phyloP scores from a whole-genome alignment of 2,113 vertebrate genomes.

The Petroica traversi region DNA sequence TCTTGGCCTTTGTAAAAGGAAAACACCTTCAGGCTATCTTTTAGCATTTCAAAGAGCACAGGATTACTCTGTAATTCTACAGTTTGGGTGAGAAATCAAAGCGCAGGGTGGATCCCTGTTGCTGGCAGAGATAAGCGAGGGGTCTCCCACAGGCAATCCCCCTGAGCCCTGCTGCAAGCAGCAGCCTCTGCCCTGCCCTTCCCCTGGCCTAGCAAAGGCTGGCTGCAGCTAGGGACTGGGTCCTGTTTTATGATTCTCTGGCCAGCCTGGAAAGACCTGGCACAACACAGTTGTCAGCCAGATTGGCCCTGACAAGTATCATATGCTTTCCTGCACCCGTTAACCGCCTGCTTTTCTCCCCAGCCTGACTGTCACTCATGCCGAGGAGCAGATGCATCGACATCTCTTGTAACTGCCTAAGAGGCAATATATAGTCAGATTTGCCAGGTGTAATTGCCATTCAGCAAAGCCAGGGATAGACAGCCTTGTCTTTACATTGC shows the following conservation, averaged over 20 bases:
- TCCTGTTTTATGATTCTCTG: neutral
- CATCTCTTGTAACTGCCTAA: neutral
- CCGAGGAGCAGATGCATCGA: neutral
- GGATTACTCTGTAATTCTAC: neutral
- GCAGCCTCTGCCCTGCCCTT: neutral
- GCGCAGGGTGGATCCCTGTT: neutral
- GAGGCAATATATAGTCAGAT: neutral
- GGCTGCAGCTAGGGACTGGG: neutral
- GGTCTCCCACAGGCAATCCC: fast-evolving
- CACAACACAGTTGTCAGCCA: constrained; percentile 6
- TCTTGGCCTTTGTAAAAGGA: neutral
- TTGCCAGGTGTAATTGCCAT: constrained; percentile 2
- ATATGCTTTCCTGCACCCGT: constrained; percentile 1
- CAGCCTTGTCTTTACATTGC: neutral
- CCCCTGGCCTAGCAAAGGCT: neutral
- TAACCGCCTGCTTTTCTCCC: neutral
- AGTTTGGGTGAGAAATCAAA: neutral
- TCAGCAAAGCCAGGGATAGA: neutral
- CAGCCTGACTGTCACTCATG: constrained; percentile 2
- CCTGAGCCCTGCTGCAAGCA: neutral
- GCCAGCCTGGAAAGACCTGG: neutral
- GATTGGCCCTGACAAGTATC: constrained; percentile 34
- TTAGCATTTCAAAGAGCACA: neutral
- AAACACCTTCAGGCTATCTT: neutral
- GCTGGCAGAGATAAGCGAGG: neutral